phyloP scores from a whole-genome alignment of 2,888 invertebrate species.

The Parelbella ahira region DNA sequence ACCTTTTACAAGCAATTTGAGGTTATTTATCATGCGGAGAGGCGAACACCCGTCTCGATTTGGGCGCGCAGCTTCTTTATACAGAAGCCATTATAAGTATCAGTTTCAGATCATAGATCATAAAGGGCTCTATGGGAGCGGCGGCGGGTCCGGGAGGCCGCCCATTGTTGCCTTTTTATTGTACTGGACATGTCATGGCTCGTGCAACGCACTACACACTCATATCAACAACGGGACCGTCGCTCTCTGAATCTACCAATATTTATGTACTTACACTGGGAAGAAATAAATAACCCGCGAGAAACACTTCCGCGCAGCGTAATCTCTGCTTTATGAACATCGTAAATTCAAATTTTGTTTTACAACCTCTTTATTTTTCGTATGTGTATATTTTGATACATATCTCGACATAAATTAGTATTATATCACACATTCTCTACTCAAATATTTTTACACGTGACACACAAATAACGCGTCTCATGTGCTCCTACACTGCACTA shows the following conservation, averaged over 20 bases:
- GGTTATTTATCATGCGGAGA: conserved; percentile 70
- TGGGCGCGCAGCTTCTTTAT: conserved; percentile 71
- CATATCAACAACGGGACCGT: conserved; percentile 62
- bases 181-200: conserved; percentile 64
- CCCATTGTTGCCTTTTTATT: conserved; percentile 72
- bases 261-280: conserved; percentile 51
- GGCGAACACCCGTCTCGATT: conserved; percentile 50
- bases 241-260: conserved; percentile 51
- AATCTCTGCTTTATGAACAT: conserved; percentile 73
- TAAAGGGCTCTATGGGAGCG: conserved; percentile 68
- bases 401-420: no score
- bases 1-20: conserved; percentile 76
- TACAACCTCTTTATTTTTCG: conserved; percentile 69
- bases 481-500: no score
- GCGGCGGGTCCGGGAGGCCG: conserved; percentile 63
- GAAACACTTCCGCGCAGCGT: conserved; percentile 47
- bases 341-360: conserved; percentile 74
- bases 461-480: no score
- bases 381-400: no score
- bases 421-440: no score
- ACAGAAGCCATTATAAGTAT: conserved; percentile 80
- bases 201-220: conserved; percentile 61
- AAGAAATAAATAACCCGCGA: conserved; percentile 64
- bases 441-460: no score
- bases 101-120: conserved; percentile 80